Conservation (phyloP, 2,113 vertebrate genomes). For the Galemys pyrenaicus region DNA sequence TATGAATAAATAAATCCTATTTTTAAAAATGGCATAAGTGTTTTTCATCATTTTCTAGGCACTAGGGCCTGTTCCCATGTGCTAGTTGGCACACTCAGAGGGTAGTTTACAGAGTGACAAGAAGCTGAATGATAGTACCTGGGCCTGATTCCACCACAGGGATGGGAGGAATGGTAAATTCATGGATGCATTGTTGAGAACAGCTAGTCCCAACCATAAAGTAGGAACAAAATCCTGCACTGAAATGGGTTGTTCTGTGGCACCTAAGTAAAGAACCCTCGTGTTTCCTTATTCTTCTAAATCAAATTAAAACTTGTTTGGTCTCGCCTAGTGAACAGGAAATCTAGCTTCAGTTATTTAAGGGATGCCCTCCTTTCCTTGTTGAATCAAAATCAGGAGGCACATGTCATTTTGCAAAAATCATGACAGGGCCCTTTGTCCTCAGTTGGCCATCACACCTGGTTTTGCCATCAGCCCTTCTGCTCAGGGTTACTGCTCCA, state of each 20-base stretch:
- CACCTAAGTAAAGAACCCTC: neutral
- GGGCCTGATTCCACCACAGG: neutral
- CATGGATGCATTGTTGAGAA: neutral
- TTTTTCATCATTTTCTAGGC: neutral
- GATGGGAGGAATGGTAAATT: neutral
- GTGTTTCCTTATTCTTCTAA: neutral
- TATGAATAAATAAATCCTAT: too few species aligned
- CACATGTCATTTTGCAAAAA: neutral
- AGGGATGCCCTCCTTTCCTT: neutral
- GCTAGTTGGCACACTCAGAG: neutral
- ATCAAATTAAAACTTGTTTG: slow-evolving; percentile 13
- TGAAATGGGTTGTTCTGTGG: neutral
- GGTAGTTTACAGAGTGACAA: neutral
- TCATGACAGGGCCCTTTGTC: neutral
- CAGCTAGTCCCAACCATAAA: neutral
- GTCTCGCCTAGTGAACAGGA: neutral
- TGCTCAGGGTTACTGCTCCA: neutral
- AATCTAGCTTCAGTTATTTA: neutral
- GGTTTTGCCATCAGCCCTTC: neutral
- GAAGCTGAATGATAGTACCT: neutral
- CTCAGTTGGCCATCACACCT: neutral
- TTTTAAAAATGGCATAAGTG: neutral
- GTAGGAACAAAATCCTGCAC: slow-evolving; percentile 9
- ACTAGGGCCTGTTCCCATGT: neutral
- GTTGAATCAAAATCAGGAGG: neutral